These are phyloP conservation scores for Typhlomys cinereus DNA, from an alignment of 2,113 vertebrate species.

Conservation along the genomic window DNA sequence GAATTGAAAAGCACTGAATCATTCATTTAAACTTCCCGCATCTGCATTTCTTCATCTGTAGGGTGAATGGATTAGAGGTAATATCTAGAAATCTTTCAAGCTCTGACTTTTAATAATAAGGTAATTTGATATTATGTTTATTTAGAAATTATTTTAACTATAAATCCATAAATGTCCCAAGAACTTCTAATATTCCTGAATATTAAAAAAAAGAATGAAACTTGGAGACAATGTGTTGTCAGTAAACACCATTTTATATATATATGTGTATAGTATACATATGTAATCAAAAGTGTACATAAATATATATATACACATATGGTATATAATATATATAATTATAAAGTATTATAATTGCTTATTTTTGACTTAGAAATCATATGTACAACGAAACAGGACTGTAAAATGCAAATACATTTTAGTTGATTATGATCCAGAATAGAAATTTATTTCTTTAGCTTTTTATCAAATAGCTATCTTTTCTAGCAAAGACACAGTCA, in stretches of 20 bases:
- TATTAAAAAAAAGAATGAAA: constrained; percentile 16
- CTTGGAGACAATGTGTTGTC: background rate
- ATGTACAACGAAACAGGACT: background rate
- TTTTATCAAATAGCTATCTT: background rate
- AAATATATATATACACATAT: background rate
- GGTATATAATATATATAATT: background rate
- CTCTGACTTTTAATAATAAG: background rate
- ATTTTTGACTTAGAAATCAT: background rate
- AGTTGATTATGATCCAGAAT: background rate
- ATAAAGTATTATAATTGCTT: background rate
- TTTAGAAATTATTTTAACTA: background rate
- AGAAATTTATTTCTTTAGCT: constrained; percentile 22
- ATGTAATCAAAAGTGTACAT: background rate
- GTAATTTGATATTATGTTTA: constrained; percentile 27
- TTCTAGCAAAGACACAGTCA: background rate
- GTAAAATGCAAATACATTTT: background rate
- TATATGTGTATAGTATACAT: background rate
- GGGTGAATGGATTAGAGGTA: background rate
- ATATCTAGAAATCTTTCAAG: background rate
- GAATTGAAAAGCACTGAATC: background rate
- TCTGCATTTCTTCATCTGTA: background rate
- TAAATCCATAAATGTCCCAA: background rate
- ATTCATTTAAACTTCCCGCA: background rate
- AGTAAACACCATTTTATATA: background rate
- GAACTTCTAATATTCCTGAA: background rate